Evolutionary conservation across 2,113 vertebrate species (phyloP).

Genomic region (Tyrannus savana): DNA sequence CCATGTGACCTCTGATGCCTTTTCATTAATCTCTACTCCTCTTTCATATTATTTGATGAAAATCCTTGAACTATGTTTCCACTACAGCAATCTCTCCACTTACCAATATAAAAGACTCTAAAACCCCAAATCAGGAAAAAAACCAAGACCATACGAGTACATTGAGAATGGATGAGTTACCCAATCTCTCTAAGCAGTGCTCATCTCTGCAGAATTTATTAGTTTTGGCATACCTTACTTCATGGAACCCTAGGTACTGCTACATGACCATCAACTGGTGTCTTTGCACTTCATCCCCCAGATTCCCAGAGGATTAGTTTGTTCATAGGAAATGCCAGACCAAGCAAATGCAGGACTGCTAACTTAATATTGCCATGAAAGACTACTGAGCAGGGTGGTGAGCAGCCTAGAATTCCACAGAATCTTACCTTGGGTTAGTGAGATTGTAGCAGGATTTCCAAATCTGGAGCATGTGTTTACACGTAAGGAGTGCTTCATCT

Average conservation of each 20-base stretch:
- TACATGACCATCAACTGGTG: neutral
- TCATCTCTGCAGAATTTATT: neutral
- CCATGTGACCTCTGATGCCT: neutral
- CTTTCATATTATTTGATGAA: neutral
- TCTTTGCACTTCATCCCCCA: neutral
- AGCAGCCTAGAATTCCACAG: neutral
- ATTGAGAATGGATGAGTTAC: neutral
- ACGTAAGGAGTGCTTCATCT: slow-evolving; percentile 94
- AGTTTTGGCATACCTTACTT: neutral
- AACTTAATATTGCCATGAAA: neutral
- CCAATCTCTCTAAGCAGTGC: neutral
- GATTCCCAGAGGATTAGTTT: neutral
- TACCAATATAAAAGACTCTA: neutral
- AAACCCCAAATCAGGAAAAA: neutral
- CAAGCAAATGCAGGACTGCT: neutral
- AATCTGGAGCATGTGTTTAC: slow-evolving; percentile 98
- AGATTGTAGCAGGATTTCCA: slow-evolving; percentile 99
- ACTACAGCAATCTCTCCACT: neutral
- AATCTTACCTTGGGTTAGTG: slow-evolving; percentile 92
- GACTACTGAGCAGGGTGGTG: neutral
- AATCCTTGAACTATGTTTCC: neutral
- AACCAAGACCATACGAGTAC: neutral
- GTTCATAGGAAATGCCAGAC: neutral
- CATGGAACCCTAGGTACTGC: neutral
- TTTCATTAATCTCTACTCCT: neutral